phyloP scores from a whole-genome alignment of 2,888 invertebrate genomes.

The Ochlodes sylvanus region DNA sequence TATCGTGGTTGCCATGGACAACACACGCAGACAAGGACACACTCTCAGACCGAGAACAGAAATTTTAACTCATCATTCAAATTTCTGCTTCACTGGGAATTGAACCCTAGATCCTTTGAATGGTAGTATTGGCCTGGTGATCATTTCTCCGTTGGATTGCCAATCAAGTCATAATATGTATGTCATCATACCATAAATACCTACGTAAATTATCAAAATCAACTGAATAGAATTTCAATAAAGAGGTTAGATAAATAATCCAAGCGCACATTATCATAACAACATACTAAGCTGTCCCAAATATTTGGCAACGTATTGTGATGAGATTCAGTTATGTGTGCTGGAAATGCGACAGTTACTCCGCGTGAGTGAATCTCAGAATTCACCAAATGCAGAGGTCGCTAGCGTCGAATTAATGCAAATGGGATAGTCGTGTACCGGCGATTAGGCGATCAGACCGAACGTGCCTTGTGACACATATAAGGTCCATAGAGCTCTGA shows the following conservation, averaged over 20 bases:
- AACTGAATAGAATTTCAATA: not conserved
- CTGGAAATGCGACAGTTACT: constrained; percentile 32
- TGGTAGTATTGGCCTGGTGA: too few species aligned
- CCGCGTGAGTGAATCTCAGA: constrained; percentile 35
- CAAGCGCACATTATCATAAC: not conserved
- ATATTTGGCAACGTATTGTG: constrained; percentile 29
- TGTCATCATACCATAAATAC: too few species aligned
- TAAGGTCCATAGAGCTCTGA: constrained; percentile 6
- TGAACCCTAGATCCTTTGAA: too few species aligned
- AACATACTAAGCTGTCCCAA: constrained; percentile 16
- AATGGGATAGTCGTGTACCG: constrained; percentile 39
- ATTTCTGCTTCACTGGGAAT: too few species aligned
- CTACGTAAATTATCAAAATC: too few species aligned
- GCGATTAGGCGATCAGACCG: constrained; percentile 37
- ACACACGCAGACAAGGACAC: too few species aligned
- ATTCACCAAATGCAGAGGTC: constrained; percentile 36
- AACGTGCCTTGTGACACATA: constrained; percentile 30
- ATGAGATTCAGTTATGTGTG: constrained; percentile 26
- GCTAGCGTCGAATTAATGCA: constrained; percentile 36
- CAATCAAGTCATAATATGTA: too few species aligned
- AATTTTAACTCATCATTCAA: too few species aligned
- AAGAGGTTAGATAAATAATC: too few species aligned
- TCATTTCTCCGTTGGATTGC: constrained; percentile 21
- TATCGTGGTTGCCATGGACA: too few species aligned
- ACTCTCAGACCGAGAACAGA: too few species aligned